Conservation (phyloP, 2,113 vertebrate genomes). For the Cephalopholis sonnerati region DNA sequence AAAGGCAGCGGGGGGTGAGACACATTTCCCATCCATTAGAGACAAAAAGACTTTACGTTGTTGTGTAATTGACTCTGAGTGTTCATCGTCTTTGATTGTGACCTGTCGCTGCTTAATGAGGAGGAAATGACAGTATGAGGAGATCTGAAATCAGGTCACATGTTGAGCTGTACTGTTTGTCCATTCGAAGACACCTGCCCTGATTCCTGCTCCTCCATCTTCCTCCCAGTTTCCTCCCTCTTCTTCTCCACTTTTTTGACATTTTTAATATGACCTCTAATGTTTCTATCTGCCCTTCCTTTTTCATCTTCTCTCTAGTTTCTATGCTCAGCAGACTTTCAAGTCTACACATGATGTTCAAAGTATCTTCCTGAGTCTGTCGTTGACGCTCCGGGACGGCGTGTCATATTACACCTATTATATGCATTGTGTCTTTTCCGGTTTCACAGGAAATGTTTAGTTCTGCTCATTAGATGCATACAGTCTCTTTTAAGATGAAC, state of each 20-base stretch:
- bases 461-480: no score
- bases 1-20: slow-evolving; percentile 20
- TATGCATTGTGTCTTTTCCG: no score
- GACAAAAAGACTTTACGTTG: slow-evolving; percentile 4
- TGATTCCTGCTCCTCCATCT: neutral
- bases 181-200: neutral
- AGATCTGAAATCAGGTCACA: slow-evolving; percentile 9
- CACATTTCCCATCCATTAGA: slow-evolving; percentile 25
- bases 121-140: slow-evolving; percentile 2
- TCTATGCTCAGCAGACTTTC: no score
- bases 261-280: neutral
- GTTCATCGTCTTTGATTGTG: slow-evolving; percentile 15
- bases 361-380: no score
- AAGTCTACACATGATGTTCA: no score
- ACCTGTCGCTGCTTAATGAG: slow-evolving; percentile 1
- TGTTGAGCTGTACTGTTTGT: neutral
- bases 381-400: no score
- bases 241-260: neutral
- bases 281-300: neutral
- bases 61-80: slow-evolving; percentile 8
- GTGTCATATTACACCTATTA: no score
- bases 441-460: no score
- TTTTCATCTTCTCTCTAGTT: neutral
- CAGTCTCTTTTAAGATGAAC: no score
- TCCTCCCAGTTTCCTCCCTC: no score